These are phyloP conservation scores for Microhierax caerulescens DNA, from an alignment of 2,797 vertebrate genomes.

Conservation along the genomic window DNA sequence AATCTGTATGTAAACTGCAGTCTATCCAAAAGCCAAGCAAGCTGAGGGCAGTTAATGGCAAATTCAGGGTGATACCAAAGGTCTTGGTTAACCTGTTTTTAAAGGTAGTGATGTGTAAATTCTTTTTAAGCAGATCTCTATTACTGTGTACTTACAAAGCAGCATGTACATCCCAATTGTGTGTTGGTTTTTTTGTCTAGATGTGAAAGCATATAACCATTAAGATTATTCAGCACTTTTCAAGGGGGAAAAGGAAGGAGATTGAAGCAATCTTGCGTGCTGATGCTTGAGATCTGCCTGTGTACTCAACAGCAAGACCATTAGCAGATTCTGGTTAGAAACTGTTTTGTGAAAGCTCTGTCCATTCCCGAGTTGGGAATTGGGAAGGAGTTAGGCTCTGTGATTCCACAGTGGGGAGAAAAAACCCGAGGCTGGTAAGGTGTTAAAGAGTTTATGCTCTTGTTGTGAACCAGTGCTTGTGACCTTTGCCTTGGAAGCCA, in stretches of 20 bases:
- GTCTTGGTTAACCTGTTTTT: neutral
- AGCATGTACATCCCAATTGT: neutral
- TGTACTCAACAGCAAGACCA: neutral
- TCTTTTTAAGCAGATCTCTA: neutral
- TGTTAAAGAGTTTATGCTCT: neutral
- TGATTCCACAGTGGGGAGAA: neutral
- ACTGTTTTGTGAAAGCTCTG: neutral
- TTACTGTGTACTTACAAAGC: neutral
- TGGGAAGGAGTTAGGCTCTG: neutral
- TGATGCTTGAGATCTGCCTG: neutral
- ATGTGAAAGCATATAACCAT: neutral
- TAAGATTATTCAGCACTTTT: neutral
- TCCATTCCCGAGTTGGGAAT: fast-evolving
- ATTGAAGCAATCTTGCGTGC: neutral
- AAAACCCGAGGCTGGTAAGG: neutral
- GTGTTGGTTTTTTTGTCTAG: neutral
- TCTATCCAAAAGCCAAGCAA: neutral
- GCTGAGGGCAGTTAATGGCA: neutral
- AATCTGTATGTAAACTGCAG: neutral
- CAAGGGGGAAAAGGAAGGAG: neutral
- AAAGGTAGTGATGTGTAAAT: neutral
- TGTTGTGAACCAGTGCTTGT: neutral
- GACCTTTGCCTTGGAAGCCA: neutral
- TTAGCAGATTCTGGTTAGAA: neutral
- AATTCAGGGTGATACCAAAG: neutral